phyloP scores from a whole-genome alignment of 2,113 vertebrate species.

The Sturnira hondurensis region DNA sequence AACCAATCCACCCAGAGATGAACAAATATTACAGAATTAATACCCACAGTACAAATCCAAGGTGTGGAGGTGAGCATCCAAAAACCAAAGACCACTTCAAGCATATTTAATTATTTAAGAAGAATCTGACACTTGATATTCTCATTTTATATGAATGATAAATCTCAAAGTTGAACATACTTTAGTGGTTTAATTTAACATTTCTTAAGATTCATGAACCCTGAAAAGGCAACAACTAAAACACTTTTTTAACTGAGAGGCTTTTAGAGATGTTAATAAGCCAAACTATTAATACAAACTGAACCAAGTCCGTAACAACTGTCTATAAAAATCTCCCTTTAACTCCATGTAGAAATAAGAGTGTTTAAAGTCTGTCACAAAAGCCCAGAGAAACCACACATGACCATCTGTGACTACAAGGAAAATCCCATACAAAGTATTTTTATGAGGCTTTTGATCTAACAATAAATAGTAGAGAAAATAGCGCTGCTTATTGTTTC shows the following conservation, averaged over 20 bases:
- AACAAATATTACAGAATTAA: background rate
- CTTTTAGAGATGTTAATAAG: background rate
- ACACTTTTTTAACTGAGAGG: background rate
- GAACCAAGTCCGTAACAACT: background rate
- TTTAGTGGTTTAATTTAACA: background rate
- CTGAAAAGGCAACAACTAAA: slow-evolving; percentile 27
- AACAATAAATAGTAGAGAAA: background rate
- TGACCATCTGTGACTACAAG: background rate
- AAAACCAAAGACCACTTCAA: slow-evolving; percentile 14
- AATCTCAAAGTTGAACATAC: background rate
- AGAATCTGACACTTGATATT: background rate
- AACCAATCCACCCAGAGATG: background rate
- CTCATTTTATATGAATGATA: slow-evolving; percentile 25
- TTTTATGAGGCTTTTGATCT: background rate
- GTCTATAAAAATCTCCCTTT: background rate
- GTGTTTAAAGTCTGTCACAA: background rate
- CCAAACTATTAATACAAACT: background rate
- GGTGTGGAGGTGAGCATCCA: background rate
- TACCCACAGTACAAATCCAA: background rate
- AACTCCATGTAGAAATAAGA: background rate
- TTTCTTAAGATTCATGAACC: slow-evolving; percentile 31
- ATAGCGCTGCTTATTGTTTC: background rate
- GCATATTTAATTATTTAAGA: background rate
- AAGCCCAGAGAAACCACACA: background rate
- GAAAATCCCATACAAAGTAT: background rate